Percentiles rank a stretch among this genome's conserved stretches.
phyloP scores from a whole-genome alignment of 2,113 vertebrate species.

The Lasiurus borealis region DNA sequence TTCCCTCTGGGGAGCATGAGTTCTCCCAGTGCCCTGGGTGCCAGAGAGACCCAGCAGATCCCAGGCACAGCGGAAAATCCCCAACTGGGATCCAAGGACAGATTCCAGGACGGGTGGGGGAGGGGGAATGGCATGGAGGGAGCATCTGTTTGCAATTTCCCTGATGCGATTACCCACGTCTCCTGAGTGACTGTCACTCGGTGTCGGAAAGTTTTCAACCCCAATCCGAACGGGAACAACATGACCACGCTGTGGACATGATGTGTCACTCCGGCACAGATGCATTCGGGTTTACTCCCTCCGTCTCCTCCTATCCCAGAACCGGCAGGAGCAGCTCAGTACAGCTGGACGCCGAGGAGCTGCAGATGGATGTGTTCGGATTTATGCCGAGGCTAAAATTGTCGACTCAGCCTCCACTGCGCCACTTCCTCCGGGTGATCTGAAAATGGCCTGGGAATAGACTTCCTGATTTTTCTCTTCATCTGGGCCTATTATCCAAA shows the following conservation, averaged over 20 bases:
- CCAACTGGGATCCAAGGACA: background rate
- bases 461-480: conserved; percentile 80
- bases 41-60: background rate
- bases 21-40: background rate
- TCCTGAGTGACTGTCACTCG: conserved; percentile 46
- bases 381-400: conserved; percentile 72
- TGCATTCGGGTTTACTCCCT: conserved; percentile 70
- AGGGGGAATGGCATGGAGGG: accelerated
- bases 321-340: conserved; percentile 46
- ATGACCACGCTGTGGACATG: conserved; percentile 59
- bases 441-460: conserved; percentile 75
- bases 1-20: background rate
- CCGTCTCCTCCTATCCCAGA: conserved; percentile 48
- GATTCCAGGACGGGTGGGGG: background rate
- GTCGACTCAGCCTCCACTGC: conserved; percentile 55
- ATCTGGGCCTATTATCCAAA: conserved; percentile 66
- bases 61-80: background rate
- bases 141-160: conserved; percentile 75
- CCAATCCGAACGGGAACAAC: conserved; percentile 38
- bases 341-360: conserved; percentile 17
- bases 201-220: conserved; percentile 63
- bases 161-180: conserved; percentile 46
- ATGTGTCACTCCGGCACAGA: conserved; percentile 72
- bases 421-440: conserved; percentile 74
- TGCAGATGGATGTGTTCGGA: conserved; percentile 64